Conservation (phyloP, 2,113 vertebrate genomes). For the Cyprinodon tularosa region DNA sequence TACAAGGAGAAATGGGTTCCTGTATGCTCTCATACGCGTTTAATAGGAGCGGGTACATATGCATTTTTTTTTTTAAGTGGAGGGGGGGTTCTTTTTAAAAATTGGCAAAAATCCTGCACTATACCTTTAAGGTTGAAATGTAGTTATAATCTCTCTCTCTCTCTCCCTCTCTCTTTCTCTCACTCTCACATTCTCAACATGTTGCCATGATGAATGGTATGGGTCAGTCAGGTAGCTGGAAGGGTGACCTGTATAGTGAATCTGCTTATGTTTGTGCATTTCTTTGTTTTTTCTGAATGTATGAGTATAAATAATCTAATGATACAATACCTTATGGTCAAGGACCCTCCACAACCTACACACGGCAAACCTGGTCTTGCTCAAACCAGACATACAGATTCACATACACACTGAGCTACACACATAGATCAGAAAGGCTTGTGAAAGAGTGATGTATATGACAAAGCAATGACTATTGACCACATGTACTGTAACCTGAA, state of each 20-base stretch:
- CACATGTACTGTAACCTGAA: slow-evolving; percentile 60
- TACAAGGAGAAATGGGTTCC: too few relatives aligned
- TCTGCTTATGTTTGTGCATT: slow-evolving; percentile 31
- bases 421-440: slow-evolving; percentile 23
- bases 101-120: too few relatives aligned
- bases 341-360: slow-evolving; percentile 25
- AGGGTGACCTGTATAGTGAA: slow-evolving; percentile 22
- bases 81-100: too few relatives aligned
- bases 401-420: background rate
- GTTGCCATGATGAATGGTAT: slow-evolving; percentile 37
- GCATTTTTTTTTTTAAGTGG: too few relatives aligned
- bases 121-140: background rate
- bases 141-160: background rate
- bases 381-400: slow-evolving; percentile 1
- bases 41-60: too few relatives aligned
- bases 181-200: background rate
- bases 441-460: slow-evolving; percentile 57
- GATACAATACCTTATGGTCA: slow-evolving; percentile 52
- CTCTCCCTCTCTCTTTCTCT: background rate
- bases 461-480: slow-evolving; percentile 65
- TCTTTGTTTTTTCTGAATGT: slow-evolving; percentile 37
- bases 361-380: background rate
- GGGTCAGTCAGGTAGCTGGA: slow-evolving; percentile 26
- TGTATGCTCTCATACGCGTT: too few relatives aligned
- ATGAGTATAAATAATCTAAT: slow-evolving; percentile 61